These are phyloP conservation scores for Sardina pilchardus DNA, from an alignment of 2,113 vertebrate genomes.

Conservation along the genomic window DNA sequence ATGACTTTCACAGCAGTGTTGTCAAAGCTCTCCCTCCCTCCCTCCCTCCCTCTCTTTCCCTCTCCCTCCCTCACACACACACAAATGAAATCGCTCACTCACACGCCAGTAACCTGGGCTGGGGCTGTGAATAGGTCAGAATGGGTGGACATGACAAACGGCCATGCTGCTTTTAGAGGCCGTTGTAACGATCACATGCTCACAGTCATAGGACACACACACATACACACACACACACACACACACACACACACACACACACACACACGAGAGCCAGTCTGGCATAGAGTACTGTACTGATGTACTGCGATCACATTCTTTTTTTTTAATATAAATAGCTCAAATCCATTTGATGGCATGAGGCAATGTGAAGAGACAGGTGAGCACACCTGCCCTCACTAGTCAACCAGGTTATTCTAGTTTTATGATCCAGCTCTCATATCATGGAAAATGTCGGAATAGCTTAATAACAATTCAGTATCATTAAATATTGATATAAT, in stretches of 20 bases:
- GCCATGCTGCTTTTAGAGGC: background rate
- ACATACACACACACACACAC: background rate
- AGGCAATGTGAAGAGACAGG: no score
- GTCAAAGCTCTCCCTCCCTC: no score
- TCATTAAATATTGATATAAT: no score
- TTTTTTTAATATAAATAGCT: no score
- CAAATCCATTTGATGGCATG: background rate
- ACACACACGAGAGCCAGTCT: background rate
- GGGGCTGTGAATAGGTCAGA: background rate
- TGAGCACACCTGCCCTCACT: background rate
- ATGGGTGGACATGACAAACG: constrained; percentile 15
- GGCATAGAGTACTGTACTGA: background rate
- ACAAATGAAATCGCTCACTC: background rate
- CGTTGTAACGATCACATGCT: constrained; percentile 19
- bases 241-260: background rate
- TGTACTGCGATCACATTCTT: no score
- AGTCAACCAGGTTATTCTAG: no score
- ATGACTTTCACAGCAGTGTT: no score
- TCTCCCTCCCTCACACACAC: background rate
- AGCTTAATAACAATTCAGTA: no score
- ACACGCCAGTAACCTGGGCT: background rate
- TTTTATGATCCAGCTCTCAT: no score
- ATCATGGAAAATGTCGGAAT: no score
- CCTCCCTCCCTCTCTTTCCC: no score
- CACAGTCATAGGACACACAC: constrained; percentile 17